Evolutionary conservation across 2,797 vertebrate species (phyloP), one percentile per base, ranked within the genome.

Genomic region (Oceanodroma leucorhoa): DNA sequence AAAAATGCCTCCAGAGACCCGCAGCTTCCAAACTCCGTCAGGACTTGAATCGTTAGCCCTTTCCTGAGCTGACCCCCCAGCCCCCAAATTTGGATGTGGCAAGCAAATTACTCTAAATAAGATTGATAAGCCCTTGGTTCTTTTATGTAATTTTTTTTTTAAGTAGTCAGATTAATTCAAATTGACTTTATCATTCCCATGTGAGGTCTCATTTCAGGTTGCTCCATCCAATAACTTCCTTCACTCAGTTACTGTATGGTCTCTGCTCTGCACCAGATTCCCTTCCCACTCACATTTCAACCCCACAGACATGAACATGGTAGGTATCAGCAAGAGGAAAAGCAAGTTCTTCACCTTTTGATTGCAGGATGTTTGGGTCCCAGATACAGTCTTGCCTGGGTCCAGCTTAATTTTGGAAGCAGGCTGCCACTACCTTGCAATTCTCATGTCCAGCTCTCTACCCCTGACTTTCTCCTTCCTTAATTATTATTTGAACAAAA

Each of bases 351-450:
- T 26, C 8, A 3, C 45, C 78, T 43, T 23, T 2, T 34, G 6
- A 20, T 2, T 46, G n/a, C 26, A 14, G 14, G 18, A n/a, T 0
- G 1, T 14, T 46, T 0, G 3, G n/a, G 41, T 15, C 51, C 41
- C 75, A 51, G 4, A 2, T 12, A 5, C 11, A 14, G 2, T 2
- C n/a, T 17, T 17, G n/a, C 51, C 26, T 21, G 26, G 18, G 18
- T 21, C 26, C 67, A 27, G 7, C 73, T 6, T 26, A 23, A 14
- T 32, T 62, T 22, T 26, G 24, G 34, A 15, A 19, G 17, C 29
- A 29, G 16, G 16, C 15, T 34, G 57, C 1, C 32, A 11, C 8
- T 9, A 1, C 29, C 43, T 22, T 20, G 11, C 32, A 6, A 30
- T 14, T 9, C 55, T 32, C 61, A 2, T 0, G 2, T 6, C 43